These are phyloP conservation scores for Knipowitschia caucasica DNA, from an alignment of 2,797 vertebrate species.

Conservation along the genomic window DNA sequence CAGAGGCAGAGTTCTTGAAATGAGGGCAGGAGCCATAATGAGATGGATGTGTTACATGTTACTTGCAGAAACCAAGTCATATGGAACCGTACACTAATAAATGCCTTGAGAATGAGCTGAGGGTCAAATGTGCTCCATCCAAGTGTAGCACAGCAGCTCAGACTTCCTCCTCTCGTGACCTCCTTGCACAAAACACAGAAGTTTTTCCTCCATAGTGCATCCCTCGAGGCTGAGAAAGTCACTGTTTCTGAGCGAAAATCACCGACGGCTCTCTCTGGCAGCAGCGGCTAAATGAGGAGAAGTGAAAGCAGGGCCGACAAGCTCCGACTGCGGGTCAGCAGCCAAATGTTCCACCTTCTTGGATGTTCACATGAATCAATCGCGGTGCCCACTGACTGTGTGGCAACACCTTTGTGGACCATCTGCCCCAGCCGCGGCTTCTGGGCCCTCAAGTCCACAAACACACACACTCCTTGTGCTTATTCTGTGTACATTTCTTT, in stretches of 20 bases:
- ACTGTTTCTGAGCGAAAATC: constrained; percentile 57
- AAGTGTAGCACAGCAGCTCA: constrained; percentile 58
- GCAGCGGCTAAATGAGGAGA: constrained; percentile 65
- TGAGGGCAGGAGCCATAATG: constrained; percentile 2
- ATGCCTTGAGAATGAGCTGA: constrained; percentile 45
- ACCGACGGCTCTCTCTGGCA: constrained; percentile 57
- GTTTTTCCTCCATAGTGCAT: constrained; percentile 27
- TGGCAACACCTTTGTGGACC: constrained; percentile 74
- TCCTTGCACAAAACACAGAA: constrained; percentile 57
- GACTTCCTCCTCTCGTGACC: constrained; percentile 53
- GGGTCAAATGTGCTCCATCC: constrained; percentile 59
- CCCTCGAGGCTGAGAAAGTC: constrained; percentile 67
- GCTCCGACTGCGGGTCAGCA: constrained; percentile 77
- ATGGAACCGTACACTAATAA: constrained; percentile 41
- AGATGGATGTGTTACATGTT: constrained; percentile 24
- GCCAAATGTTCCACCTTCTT: constrained; percentile 81
- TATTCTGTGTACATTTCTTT: constrained; percentile 9
- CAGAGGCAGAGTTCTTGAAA: background rate
- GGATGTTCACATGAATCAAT: constrained; percentile 78
- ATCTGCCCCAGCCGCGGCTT: constrained; percentile 67
- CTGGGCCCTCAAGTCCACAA: constrained; percentile 57
- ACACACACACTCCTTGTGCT: constrained; percentile 21
- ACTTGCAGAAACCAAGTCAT: constrained; percentile 39
- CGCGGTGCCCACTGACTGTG: constrained; percentile 75
- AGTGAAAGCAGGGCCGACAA: constrained; percentile 55